Evolutionary conservation across 2,888 invertebrate species (phyloP).

Genomic region (Chrysolina americana): DNA sequence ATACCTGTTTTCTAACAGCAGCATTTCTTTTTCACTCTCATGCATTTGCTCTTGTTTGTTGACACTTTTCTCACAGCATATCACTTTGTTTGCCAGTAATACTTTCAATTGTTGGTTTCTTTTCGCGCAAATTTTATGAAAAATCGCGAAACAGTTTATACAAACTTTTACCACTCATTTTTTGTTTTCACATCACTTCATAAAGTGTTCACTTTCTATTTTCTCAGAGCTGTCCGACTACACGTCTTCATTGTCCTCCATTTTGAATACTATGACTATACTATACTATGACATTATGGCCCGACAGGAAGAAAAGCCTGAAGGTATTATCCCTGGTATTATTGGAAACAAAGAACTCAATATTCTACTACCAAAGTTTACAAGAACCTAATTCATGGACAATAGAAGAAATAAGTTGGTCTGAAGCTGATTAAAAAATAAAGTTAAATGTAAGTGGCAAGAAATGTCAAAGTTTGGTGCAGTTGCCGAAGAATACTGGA

Average conservation of each 20-base stretch:
- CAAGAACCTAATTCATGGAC: no score
- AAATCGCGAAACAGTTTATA: conserved; percentile 4
- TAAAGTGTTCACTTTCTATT: conserved; percentile 10
- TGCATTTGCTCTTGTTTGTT: not conserved
- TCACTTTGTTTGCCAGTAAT: not conserved
- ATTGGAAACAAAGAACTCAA: no score
- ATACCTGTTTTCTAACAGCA: conserved; percentile 11
- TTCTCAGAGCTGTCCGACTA: conserved; percentile 7
- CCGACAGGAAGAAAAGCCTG: no score
- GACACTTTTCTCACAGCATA: not conserved
- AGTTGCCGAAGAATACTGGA: no score
- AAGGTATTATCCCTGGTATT: no score
- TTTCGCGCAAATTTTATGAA: conserved; percentile 11
- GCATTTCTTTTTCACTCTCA: not conserved
- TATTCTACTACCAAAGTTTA: no score
- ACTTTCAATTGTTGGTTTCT: conserved; percentile 10
- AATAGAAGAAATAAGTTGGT: no score
- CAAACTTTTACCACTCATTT: conserved; percentile 11
- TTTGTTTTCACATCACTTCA: conserved; percentile 11
- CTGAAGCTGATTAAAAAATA: no score
- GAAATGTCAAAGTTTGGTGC: no score
- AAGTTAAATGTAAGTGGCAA: no score
- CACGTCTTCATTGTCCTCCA: not conserved
- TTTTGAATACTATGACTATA: no score
- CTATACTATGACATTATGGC: no score